These are phyloP conservation scores for Andricus grossulariae DNA, from an alignment of 1,140 invertebrate genomes.

Conservation along the genomic window DNA sequence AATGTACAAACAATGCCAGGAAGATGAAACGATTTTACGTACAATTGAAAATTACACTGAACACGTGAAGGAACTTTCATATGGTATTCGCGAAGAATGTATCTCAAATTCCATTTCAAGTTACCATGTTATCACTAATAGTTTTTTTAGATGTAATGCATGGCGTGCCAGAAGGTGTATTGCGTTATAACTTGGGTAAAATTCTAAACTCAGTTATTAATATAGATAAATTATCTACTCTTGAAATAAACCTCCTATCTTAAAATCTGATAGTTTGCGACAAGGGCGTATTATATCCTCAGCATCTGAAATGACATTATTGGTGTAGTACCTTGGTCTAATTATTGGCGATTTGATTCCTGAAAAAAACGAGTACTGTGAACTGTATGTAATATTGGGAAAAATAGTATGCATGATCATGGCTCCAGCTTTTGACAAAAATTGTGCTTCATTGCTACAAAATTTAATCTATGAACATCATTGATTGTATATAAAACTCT, in stretches of 20 bases:
- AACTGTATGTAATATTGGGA: conserved; percentile 38
- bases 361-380: conserved; percentile 34
- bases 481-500: conserved; percentile 33
- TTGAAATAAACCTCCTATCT: conserved; percentile 35
- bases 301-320: conserved; percentile 40
- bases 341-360: conserved; percentile 39
- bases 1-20: not conserved
- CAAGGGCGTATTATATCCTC: conserved; percentile 27
- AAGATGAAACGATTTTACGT: not conserved
- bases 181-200: conserved; percentile 4
- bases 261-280: conserved; percentile 22
- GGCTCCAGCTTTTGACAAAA: conserved; percentile 1
- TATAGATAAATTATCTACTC: conserved; percentile 23
- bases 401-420: conserved; percentile 37
- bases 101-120: no score
- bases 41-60: not conserved
- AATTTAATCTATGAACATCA: conserved; percentile 39
- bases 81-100: no score
- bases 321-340: conserved; percentile 32
- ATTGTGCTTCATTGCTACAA: conserved; percentile 8
- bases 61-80: no score
- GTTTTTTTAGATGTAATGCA: not conserved
- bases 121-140: no score
- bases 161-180: not conserved
- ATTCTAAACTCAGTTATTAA: conserved; percentile 31